phyloP scores from a whole-genome alignment of 2,113 vertebrate species.

The Catharus fuscescens region DNA sequence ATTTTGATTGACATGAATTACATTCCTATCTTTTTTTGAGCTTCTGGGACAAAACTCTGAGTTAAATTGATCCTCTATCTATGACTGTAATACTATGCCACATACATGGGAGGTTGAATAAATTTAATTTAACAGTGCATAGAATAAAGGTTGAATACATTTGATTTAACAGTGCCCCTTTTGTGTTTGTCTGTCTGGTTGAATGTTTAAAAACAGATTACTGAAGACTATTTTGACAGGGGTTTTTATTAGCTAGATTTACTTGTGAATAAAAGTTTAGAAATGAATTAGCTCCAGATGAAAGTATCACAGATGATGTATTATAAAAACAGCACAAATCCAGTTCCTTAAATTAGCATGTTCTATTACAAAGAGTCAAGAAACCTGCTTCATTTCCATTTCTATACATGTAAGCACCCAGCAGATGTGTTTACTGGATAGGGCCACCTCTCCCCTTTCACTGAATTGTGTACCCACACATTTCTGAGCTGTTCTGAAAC shows the following conservation, averaged over 20 bases:
- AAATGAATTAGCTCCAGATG: background rate
- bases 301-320: background rate
- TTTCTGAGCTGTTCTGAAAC: background rate
- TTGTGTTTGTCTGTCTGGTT: background rate
- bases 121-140: background rate
- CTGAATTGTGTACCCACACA: background rate
- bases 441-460: background rate
- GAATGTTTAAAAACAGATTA: background rate
- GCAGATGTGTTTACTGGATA: background rate
- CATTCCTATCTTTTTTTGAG: background rate
- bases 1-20: background rate
- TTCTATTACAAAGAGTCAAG: background rate
- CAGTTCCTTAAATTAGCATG: background rate
- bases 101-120: background rate
- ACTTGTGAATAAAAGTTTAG: background rate
- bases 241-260: slow-evolving; percentile 18
- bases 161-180: background rate
- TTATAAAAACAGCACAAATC: background rate
- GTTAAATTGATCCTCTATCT: background rate
- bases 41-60: background rate
- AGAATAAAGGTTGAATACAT: background rate
- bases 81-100: background rate
- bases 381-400: background rate
- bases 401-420: background rate
- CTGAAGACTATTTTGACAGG: background rate